Conservation (phyloP, 1,140 invertebrate genomes). For the Campodea augens region DNA sequence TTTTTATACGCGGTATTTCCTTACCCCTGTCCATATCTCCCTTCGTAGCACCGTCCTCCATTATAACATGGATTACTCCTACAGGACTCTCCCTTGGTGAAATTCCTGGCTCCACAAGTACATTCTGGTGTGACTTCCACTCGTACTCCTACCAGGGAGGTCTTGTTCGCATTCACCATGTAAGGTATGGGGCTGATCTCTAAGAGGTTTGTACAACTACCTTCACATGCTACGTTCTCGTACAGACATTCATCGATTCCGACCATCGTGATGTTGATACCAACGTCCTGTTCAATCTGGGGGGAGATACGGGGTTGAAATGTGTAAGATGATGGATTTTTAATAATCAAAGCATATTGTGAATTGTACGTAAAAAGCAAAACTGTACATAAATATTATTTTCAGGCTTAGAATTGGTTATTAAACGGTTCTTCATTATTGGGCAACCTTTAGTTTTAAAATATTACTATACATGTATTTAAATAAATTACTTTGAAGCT, state of each 20-base stretch:
- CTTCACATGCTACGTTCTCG: conserved; percentile 87
- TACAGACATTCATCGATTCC: conserved; percentile 93
- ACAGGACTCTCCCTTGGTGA: conserved; percentile 73
- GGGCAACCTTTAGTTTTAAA: no score
- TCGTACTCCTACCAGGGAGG: conserved; percentile 76
- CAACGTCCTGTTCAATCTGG: conserved; percentile 75
- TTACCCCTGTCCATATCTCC: conserved; percentile 59
- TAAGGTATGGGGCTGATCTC: conserved; percentile 77
- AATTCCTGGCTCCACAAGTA: conserved; percentile 76
- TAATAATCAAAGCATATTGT: no score
- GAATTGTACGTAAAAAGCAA: no score
- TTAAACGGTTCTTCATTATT: no score
- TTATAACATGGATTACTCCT: conserved; percentile 80
- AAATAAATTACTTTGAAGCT: no score
- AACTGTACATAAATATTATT: no score
- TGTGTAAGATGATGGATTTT: no score
- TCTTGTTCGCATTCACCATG: conserved; percentile 92
- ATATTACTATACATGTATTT: no score
- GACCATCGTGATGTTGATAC: conserved; percentile 92
- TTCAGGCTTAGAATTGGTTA: no score
- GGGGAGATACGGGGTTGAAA: no score
- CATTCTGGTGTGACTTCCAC: conserved; percentile 77
- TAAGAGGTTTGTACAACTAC: conserved; percentile 80
- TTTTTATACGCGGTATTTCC: no score
- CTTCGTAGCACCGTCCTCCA: conserved; percentile 80